Evolutionary conservation across 92 coral and sea anemone genomes (phyloP).

Genomic region (Parazoanthus darwini): DNA sequence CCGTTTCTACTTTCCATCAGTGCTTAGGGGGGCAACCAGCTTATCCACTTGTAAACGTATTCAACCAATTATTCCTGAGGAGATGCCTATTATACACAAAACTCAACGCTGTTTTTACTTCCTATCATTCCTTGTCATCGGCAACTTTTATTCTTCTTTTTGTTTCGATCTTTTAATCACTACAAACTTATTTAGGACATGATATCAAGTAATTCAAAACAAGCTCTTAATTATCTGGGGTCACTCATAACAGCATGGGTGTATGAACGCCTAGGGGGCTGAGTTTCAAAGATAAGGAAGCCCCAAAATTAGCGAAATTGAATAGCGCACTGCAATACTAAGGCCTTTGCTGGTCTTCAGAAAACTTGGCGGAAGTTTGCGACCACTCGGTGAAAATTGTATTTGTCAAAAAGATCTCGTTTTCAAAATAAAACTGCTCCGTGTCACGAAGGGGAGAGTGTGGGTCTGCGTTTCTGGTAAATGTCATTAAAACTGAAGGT

Average conservation of each 20-base stretch:
- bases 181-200: conserved; percentile 64
- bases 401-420: conserved; percentile 23
- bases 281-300: conserved; percentile 25
- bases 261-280: conserved; percentile 43
- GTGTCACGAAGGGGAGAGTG: conserved; percentile 7
- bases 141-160: conserved; percentile 67
- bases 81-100: background rate
- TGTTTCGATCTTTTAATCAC: conserved; percentile 67
- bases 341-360: conserved; percentile 28
- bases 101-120: conserved; percentile 43
- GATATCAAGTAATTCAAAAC: conserved; percentile 73
- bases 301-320: conserved; percentile 40
- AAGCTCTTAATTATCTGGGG: conserved; percentile 70
- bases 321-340: conserved; percentile 14
- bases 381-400: conserved; percentile 36
- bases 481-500: conserved; percentile 17
- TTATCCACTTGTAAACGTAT: background rate
- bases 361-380: conserved; percentile 37
- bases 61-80: background rate
- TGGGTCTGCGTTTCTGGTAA: background rate
- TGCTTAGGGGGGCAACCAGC: conserved; percentile 30
- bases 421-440: background rate
- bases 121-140: conserved; percentile 64
- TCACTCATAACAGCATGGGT: conserved; percentile 56
- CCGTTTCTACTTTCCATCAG: conserved; percentile 22